A percentile compares a stretch with the other conserved stretches of the same genome.
Conservation (phyloP, 92 coral and sea anemone species). For the Micromussa lordhowensis region DNA sequence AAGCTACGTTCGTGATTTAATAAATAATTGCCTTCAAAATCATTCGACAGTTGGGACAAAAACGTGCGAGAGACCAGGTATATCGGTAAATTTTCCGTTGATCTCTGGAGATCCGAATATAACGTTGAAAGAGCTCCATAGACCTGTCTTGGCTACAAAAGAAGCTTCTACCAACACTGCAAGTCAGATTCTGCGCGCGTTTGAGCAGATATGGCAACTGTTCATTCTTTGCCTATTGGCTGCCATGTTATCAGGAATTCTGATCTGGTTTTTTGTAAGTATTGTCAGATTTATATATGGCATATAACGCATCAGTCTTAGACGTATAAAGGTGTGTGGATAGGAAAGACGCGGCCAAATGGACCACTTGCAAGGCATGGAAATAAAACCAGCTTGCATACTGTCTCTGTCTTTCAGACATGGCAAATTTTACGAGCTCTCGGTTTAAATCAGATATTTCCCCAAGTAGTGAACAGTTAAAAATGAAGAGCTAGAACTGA, state of each 20-base stretch:
- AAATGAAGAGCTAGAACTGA: not conserved
- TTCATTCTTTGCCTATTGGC: constrained; percentile 3
- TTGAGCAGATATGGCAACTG: not conserved
- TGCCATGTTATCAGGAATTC: constrained; percentile 8
- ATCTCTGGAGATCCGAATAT: not conserved
- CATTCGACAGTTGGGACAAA: not conserved
- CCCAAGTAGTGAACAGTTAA: not conserved
- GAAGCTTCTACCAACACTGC: not conserved
- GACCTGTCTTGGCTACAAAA: not conserved
- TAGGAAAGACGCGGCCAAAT: not conserved
- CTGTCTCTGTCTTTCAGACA: not conserved
- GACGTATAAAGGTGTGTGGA: no score
- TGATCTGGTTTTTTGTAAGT: constrained; percentile 29
- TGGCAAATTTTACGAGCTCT: not conserved
- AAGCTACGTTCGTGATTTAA: not conserved
- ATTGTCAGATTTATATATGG: no score
- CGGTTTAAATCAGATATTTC: not conserved
- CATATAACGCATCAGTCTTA: no score
- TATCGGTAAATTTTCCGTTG: not conserved
- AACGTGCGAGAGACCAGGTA: not conserved
- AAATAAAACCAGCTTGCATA: not conserved
- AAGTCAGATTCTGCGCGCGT: not conserved
- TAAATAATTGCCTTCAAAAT: not conserved
- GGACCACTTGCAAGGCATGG: not conserved
- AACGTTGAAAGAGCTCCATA: not conserved